Base-by-base conservation (phyloP, 2,113 vertebrate genomes). In the Salvator merianae region DNA sequence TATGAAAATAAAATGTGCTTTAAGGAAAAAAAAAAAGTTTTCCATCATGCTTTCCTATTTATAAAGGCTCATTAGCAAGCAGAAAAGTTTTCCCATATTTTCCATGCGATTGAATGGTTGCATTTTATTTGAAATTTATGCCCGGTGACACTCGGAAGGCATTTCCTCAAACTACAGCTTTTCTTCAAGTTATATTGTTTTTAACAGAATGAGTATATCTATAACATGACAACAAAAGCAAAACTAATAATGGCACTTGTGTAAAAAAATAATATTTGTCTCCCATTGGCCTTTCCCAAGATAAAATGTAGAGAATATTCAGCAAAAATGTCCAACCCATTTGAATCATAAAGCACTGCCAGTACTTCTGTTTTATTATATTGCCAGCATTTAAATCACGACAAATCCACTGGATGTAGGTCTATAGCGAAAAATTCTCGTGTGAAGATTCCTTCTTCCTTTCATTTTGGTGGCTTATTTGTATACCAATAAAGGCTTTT, bases 291-390 rank as follows among this genome's bases (percentile, higher is more conserved):
- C 88, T 84, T 84, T 91, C 85, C 50, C 38, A 82, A 84, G 83
- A 90, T 34, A 55, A 88, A 88, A 78, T 32, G 6, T 71, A 84
- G 82, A 65, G 59, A 53, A 82, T 68, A 5, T 83, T 83, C 34
- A 83, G 81, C 90, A 77, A 65, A 83, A 88, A 53, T 84, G 87
- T 75, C 84, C 75, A 77, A 47, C 30, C 32, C 13, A 83, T 77
- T 87, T 90, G 78, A 80, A 93, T 81, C 53, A 76, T 36, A 88
- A 87, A 72, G 24, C 74, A 63, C 50, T 75, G 82, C 85, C 87
- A 90, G 4, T 24, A 71, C 81, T 91, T 84, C 47, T 62, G 66
- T 87, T 93, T 91, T 50, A 76, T 63, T 59, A 72, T 30, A 38
- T 72, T 79, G 30, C 30, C n/a, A 62, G 13, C 55, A 80, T 18